These are phyloP conservation scores for Drosophila parabipectinata DNA, from an alignment of 1,140 invertebrate genomes.

Conservation along the genomic window DNA sequence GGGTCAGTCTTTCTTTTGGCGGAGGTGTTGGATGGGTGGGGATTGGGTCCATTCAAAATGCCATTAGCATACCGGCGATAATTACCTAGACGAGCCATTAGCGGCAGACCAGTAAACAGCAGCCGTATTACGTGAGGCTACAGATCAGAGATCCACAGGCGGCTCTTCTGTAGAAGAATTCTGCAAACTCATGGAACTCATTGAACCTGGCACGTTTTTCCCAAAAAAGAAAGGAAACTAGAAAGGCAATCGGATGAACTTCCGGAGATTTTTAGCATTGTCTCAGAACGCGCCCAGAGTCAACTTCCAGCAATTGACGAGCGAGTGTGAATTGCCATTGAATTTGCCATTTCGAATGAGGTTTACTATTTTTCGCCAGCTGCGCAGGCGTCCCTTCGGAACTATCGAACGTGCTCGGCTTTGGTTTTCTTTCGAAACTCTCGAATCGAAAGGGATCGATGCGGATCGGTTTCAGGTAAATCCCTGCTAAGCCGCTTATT, in stretches of 20 bases:
- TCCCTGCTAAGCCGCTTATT: constrained; percentile 69
- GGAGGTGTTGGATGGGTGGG: background rate
- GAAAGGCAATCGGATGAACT: constrained; percentile 46
- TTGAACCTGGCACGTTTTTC: constrained; percentile 49
- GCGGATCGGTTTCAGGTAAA: constrained; percentile 65
- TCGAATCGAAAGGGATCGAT: constrained; percentile 2
- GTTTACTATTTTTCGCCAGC: constrained; percentile 54
- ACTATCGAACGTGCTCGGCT: constrained; percentile 56
- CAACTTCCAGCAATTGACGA: constrained; percentile 75
- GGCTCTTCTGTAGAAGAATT: constrained; percentile 24
- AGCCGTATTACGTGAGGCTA: constrained; percentile 69
- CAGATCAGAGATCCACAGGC: constrained; percentile 35
- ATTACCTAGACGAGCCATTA: constrained; percentile 70
- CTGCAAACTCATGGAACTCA: constrained; percentile 58
- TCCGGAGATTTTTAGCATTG: constrained; percentile 48
- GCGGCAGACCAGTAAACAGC: constrained; percentile 64
- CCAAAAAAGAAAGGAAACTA: background rate
- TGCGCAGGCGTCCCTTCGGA: constrained; percentile 60
- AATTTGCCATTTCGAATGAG: constrained; percentile 57
- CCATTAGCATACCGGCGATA: constrained; percentile 77
- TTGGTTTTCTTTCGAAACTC: constrained; percentile 12
- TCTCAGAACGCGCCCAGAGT: constrained; percentile 69
- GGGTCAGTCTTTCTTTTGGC: constrained; percentile 20
- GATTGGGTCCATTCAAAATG: constrained; percentile 62
- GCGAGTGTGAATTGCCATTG: constrained; percentile 77